Evolutionary conservation across 2,888 invertebrate species (phyloP).

Genomic region (Deroplatys truncata): DNA sequence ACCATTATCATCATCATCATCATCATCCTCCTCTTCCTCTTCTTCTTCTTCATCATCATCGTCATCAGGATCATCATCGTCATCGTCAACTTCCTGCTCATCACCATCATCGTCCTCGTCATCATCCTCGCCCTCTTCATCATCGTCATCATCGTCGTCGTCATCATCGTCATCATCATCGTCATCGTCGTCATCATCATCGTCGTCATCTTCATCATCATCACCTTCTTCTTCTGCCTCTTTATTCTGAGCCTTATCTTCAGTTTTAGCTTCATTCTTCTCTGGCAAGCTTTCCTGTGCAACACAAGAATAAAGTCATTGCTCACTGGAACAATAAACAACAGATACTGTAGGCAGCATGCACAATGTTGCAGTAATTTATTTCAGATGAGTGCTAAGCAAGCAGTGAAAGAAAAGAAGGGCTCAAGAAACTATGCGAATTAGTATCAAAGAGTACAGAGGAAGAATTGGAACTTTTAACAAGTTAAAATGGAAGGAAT

Average conservation of each 20-base stretch:
- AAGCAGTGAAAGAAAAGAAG: too few relatives aligned
- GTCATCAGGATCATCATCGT: slow-evolving; percentile 37
- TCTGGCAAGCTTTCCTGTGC: slow-evolving; percentile 33
- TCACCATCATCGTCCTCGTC: slow-evolving; percentile 21
- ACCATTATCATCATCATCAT: slow-evolving; percentile 33
- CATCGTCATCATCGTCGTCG: slow-evolving; percentile 37
- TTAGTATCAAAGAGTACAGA: too few relatives aligned
- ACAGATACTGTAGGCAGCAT: too few relatives aligned
- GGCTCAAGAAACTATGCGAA: too few relatives aligned
- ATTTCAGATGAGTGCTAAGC: too few relatives aligned
- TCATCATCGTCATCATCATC: slow-evolving; percentile 34
- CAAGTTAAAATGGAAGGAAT: too few relatives aligned
- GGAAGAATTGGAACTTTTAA: too few relatives aligned
- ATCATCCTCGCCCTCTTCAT: slow-evolving; percentile 28
- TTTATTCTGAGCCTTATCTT: slow-evolving; percentile 39
- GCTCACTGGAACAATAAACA: too few relatives aligned
- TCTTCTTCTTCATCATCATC: slow-evolving; percentile 30
- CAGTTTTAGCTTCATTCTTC: slow-evolving; percentile 42
- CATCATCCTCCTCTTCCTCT: slow-evolving; percentile 21
- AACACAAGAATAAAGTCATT: not conserved
- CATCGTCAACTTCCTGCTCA: slow-evolving; percentile 31
- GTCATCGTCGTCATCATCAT: slow-evolving; percentile 36
- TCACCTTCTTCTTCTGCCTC: slow-evolving; percentile 35
- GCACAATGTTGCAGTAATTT: too few relatives aligned
- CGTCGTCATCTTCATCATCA: slow-evolving; percentile 36